Evolutionary conservation across 2,113 vertebrate species (phyloP).

Genomic region (Sebastes schlegelii): DNA sequence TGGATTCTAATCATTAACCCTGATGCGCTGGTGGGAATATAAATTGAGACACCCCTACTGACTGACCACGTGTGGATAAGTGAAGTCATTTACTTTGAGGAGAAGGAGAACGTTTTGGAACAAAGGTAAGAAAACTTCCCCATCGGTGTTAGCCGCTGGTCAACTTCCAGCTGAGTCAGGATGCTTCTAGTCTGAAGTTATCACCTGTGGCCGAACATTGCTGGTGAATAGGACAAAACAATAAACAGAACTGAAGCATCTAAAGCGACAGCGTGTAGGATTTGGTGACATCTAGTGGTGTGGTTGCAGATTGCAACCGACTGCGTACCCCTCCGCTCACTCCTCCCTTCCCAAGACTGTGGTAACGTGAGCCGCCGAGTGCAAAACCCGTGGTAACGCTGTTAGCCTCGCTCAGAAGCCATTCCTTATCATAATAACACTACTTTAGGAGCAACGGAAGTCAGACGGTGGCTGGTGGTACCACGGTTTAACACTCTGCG

Average conservation of each 20-base stretch:
- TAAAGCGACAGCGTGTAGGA: too few species aligned
- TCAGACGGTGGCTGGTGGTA: too few species aligned
- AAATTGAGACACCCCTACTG: conserved; percentile 10
- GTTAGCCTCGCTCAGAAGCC: too few species aligned
- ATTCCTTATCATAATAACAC: too few species aligned
- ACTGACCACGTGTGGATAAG: conserved; percentile 6
- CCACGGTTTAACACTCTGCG: too few species aligned
- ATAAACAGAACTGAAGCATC: background rate
- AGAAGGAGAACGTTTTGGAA: background rate
- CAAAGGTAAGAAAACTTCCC: background rate
- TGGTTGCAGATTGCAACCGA: too few species aligned
- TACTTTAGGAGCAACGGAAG: too few species aligned
- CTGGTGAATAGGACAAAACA: background rate
- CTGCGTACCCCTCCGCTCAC: too few species aligned
- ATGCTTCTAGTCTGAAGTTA: background rate
- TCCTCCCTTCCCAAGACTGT: too few species aligned
- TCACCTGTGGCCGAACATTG: background rate
- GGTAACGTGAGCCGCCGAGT: too few species aligned
- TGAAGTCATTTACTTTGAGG: background rate
- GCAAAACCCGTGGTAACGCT: too few species aligned
- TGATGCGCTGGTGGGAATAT: background rate
- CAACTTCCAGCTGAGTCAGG: background rate
- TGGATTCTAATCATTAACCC: background rate
- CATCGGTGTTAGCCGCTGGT: background rate
- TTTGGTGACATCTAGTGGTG: too few species aligned